Percentiles rank a stretch among this genome's conserved stretches.
phyloP scores from a whole-genome alignment of 2,797 vertebrate genomes.

The Bryconaethiops microstoma region DNA sequence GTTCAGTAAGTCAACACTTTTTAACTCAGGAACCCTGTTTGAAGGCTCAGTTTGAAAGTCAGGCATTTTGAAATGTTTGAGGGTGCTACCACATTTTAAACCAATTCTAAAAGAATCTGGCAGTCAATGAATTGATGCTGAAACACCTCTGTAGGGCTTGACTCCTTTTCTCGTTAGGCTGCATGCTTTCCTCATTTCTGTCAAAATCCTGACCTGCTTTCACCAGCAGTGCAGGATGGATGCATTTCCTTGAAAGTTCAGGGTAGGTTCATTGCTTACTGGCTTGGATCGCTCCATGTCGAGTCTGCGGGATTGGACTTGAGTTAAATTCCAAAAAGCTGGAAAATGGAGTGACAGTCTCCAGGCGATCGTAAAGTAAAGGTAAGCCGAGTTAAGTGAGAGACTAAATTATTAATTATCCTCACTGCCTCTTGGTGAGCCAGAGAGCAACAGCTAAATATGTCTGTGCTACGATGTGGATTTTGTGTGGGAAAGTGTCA shows the following conservation, averaged over 20 bases:
- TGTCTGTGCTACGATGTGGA: not conserved
- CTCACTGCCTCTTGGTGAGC: constrained; percentile 30
- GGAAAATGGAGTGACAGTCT: constrained; percentile 47
- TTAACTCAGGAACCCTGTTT: too few species aligned
- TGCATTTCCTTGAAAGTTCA: constrained; percentile 34
- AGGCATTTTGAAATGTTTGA: not conserved
- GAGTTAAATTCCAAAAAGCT: constrained; percentile 51
- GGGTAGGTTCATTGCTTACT: constrained; percentile 33
- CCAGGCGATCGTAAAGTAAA: constrained; percentile 51
- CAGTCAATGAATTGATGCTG: not conserved
- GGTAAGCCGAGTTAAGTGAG: constrained; percentile 51
- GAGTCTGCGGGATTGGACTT: constrained; percentile 44
- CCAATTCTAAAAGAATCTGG: not conserved
- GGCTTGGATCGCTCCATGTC: constrained; percentile 11
- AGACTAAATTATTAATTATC: constrained; percentile 51
- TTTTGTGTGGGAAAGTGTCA: constrained; percentile 21
- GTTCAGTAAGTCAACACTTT: too few species aligned
- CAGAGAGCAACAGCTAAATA: constrained; percentile 19
- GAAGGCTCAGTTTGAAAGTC: too few species aligned
- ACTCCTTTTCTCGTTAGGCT: constrained; percentile 17
- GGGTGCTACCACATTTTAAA: not conserved
- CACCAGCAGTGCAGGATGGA: constrained; percentile 18
- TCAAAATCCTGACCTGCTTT: constrained; percentile 22
- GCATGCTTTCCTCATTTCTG: constrained; percentile 37
- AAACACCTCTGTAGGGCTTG: not conserved